phyloP scores from a whole-genome alignment of 2,888 invertebrate species.

The Aspidapion aeneum region DNA sequence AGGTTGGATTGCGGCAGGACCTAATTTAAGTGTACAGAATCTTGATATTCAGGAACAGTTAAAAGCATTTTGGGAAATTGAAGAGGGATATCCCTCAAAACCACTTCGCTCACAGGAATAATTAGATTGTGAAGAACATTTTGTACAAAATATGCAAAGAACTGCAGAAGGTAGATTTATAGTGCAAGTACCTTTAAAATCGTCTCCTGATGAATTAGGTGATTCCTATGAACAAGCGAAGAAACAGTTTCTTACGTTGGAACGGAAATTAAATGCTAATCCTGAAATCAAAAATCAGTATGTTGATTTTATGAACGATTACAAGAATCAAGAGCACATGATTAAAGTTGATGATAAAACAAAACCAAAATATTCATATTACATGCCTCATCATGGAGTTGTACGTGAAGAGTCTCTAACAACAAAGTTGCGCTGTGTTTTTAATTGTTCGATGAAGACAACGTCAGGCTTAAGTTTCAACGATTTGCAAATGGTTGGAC shows the following conservation, averaged over 20 bases:
- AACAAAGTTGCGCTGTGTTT: conserved; percentile 9
- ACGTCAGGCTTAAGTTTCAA: conserved; percentile 5
- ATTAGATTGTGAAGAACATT: conserved; percentile 6
- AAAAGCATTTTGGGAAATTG: conserved; percentile 17
- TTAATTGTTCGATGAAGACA: conserved; percentile 10
- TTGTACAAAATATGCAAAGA: not conserved
- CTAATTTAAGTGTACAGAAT: conserved; percentile 4
- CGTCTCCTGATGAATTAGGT: conserved; percentile 3
- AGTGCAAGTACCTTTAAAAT: conserved; percentile 6
- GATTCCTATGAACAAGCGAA: conserved; percentile 9
- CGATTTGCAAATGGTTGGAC: conserved; percentile 8
- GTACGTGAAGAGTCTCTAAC: conserved; percentile 1
- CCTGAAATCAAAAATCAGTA: conserved; percentile 10
- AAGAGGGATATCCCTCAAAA: conserved; percentile 8
- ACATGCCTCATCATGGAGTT: conserved; percentile 8
- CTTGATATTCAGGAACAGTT: conserved; percentile 11
- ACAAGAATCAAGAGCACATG: conserved; percentile 11
- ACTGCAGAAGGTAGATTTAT: conserved; percentile 6
- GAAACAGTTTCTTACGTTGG: conserved; percentile 14
- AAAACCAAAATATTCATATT: conserved; percentile 2
- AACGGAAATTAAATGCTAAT: conserved; percentile 14
- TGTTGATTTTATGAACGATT: conserved; percentile 11
- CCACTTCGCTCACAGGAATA: not conserved
- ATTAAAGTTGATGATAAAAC: conserved; percentile 8
- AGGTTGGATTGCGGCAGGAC: conserved; percentile 6